Conservation (phyloP, 2,113 vertebrate species). For the Corvus moneduloides region DNA sequence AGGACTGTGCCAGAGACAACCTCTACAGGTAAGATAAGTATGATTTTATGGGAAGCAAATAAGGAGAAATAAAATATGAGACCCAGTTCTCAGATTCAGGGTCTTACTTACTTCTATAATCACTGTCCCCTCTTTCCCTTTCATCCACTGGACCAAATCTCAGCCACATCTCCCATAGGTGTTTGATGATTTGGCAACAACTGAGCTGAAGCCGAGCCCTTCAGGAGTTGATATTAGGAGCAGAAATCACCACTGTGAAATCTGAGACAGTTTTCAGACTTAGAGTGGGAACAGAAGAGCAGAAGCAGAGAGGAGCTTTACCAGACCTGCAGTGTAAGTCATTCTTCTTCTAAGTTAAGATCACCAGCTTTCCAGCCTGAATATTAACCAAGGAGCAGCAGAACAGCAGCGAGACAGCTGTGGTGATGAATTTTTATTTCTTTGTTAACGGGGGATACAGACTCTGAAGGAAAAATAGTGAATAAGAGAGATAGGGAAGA, state of each 20-base stretch:
- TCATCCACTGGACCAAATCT: neutral
- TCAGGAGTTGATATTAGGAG: neutral
- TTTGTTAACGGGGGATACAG: neutral
- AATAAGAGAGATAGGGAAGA: neutral
- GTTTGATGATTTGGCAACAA: neutral
- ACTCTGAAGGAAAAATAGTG: neutral
- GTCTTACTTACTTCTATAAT: neutral
- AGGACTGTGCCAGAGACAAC: neutral
- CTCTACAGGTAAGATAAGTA: neutral
- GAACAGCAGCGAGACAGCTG: neutral
- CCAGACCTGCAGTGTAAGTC: neutral
- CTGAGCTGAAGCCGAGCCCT: neutral
- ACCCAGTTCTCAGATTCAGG: neutral
- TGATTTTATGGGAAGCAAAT: neutral
- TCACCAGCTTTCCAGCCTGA: neutral
- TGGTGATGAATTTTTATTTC: neutral
- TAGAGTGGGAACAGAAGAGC: neutral
- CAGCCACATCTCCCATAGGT: neutral
- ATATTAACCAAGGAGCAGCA: neutral
- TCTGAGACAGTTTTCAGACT: neutral
- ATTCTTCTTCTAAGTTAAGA: slow-evolving; percentile 3
- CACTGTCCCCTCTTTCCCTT: neutral
- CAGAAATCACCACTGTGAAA: neutral
- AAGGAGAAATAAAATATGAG: too few relatives aligned
- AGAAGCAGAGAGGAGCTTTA: neutral